Base-by-base conservation (phyloP, 2,797 vertebrate species). In the Synaphobranchus kaupii region DNA sequence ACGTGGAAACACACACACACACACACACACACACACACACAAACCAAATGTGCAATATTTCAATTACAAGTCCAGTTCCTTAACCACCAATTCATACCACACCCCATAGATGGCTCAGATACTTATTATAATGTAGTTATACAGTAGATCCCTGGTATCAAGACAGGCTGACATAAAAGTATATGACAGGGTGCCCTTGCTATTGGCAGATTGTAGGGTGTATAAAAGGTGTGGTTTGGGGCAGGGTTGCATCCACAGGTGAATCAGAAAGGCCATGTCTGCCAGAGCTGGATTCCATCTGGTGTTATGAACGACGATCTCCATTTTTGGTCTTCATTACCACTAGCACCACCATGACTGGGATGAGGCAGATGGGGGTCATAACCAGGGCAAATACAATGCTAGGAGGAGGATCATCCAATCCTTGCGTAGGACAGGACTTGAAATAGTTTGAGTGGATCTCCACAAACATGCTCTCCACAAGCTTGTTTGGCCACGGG, bases 331-430 rank as follows among this genome's bases (percentile, higher is more conserved):
- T 95, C 93, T 96, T 96, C 47, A 94, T 87, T 86, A 96, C 93
- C 17, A 94, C 94, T 0, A 96, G 73, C 89, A 92, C 91, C 9
- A 95, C 96, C 95, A 96, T 95, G 54, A 95, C 85, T 0, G 96
- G 95, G 87, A 96, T 92, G 0, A 97, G 91, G 84, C 95, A 97
- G 93, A 96, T 91, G 9, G 96, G 95, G 1, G 94, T 95, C 87
- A 96, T 89, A 2, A 96, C 95, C 76, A 94, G 90, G 85, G 95
- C 93, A 6, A 96, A 84, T 5, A 94, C 63, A 2, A 96, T 85
- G 39, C 86, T n/a, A 0, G 92, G 90, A 4, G 95, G 88, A 0
- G 94, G 94, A 88, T 95, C 91, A 0, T 84, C 91, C 5, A 95
- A 93, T 5, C 93, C 92, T 78, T 91, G 89, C 0, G 91, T 87